Conservation (phyloP, 2,113 vertebrate genomes). For the Cervus canadensis region DNA sequence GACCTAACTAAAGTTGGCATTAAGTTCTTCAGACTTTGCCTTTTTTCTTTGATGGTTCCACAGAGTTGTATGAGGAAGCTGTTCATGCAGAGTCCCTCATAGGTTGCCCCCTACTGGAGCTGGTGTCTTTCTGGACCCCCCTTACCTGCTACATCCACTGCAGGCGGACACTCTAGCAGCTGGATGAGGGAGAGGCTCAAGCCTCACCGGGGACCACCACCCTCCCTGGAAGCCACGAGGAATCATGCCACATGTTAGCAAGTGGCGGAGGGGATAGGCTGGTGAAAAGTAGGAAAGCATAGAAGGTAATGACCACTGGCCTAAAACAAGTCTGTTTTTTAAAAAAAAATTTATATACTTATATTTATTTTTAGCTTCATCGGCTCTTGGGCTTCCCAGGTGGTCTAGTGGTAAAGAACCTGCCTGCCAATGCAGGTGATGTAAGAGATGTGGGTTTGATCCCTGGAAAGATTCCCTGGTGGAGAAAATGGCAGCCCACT, state of each 20-base stretch:
- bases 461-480: background rate
- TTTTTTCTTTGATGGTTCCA: background rate
- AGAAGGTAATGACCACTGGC: background rate
- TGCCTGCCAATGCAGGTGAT: background rate
- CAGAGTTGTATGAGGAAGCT: background rate
- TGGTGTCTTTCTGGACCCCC: background rate
- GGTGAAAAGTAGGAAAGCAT: background rate
- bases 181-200: background rate
- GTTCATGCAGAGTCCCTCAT: background rate
- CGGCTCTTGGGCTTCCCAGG: background rate
- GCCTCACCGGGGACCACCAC: background rate
- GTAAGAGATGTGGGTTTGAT: background rate
- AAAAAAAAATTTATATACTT: background rate
- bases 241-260: background rate
- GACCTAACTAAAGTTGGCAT: background rate
- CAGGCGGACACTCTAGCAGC: accelerated
- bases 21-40: background rate
- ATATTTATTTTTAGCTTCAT: background rate
- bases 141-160: background rate
- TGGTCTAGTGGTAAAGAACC: background rate
- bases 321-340: background rate
- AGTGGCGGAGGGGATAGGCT: accelerated
- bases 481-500: background rate
- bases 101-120: background rate
- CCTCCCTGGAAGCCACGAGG: background rate